These are phyloP conservation scores for Neopelma chrysocephalum DNA, from an alignment of 2,797 vertebrate genomes.

Conservation along the genomic window DNA sequence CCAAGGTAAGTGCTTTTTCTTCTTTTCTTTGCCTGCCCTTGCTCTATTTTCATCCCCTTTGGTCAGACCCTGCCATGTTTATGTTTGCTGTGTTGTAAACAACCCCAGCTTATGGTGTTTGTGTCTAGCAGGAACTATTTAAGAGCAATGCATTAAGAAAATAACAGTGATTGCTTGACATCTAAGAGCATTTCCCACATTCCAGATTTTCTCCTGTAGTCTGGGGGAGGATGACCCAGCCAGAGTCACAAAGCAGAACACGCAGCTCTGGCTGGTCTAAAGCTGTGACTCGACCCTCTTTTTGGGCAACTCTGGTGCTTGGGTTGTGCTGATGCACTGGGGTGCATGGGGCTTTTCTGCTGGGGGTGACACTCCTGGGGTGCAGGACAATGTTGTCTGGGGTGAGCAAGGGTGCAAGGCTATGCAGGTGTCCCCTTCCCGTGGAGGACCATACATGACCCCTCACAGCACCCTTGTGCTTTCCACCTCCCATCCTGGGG, in stretches of 20 bases:
- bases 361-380: neutral
- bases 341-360: neutral
- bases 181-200: neutral
- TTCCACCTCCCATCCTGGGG: no score
- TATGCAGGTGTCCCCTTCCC: neutral
- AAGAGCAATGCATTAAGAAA: neutral
- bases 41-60: neutral
- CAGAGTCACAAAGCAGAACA: neutral
- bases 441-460: neutral
- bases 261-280: neutral
- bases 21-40: neutral
- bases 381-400: neutral
- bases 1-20: conserved; percentile 82
- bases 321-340: neutral
- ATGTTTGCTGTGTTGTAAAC: neutral
- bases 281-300: rapidly evolving
- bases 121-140: neutral
- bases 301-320: neutral
- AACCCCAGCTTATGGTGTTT: neutral
- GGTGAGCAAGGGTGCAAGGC: neutral
- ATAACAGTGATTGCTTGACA: neutral
- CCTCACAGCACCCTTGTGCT: neutral
- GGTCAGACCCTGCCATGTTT: neutral
- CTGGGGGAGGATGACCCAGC: neutral
- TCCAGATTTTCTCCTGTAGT: neutral